Evolutionary conservation across 37 sponge, comb jelly and placozoan species (phyloP).

Genomic region (Bolinopsis microptera): DNA sequence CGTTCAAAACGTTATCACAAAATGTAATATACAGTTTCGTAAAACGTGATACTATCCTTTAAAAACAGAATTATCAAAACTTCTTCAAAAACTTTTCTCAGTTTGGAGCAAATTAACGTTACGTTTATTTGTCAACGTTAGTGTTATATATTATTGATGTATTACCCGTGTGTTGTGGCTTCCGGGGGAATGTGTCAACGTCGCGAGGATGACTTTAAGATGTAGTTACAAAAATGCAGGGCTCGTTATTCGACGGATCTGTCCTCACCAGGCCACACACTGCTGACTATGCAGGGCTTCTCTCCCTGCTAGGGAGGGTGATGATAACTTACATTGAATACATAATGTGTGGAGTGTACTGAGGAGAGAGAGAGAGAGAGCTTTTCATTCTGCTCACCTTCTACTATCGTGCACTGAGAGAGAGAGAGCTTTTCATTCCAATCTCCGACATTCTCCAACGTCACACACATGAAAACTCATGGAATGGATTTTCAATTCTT

Average conservation of each 20-base stretch:
- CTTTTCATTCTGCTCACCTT: too few species aligned
- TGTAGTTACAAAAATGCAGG: not conserved
- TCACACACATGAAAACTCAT: too few species aligned
- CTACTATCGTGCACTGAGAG: too few species aligned
- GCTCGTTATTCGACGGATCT: not conserved
- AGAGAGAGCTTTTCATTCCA: too few species aligned
- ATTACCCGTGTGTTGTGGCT: not conserved
- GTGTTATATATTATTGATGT: not conserved
- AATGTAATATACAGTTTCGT: not conserved
- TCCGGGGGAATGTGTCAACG: not conserved
- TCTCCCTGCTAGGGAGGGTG: not conserved
- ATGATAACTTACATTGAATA: not conserved
- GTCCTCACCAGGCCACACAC: not conserved
- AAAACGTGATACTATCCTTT: not conserved
- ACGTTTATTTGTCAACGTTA: not conserved
- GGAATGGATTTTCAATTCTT: too few species aligned
- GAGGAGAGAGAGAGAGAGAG: not conserved
- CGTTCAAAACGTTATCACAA: not conserved
- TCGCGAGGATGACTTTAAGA: not conserved
- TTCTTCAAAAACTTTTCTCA: not conserved
- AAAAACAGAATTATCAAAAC: not conserved
- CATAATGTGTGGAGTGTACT: not conserved
- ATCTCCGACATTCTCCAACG: too few species aligned
- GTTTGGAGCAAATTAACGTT: too few species aligned
- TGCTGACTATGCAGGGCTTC: not conserved